A percentile compares a stretch with the other conserved stretches of the same genome.
phyloP scores from a whole-genome alignment of 1,140 invertebrate species.

The Procambarus virginalis region DNA sequence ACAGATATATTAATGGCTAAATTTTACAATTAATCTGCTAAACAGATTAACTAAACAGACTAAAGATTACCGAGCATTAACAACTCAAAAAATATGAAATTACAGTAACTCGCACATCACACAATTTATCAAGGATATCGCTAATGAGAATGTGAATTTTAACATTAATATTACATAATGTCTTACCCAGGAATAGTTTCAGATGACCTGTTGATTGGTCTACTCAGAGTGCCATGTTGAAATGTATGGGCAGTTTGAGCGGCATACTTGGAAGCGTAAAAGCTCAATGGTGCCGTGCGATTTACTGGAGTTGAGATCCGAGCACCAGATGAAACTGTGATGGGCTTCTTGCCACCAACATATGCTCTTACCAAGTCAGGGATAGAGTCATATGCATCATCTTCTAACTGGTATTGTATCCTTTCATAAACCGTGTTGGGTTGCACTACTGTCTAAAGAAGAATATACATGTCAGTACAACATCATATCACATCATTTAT shows the following conservation, averaged over 20 bases:
- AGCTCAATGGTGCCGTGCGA: constrained; percentile 81
- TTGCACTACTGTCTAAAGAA: constrained; percentile 84
- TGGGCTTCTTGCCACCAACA: constrained; percentile 90
- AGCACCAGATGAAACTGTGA: constrained; percentile 90
- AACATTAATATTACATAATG: background rate
- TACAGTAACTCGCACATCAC: too few species aligned
- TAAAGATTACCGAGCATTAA: too few species aligned
- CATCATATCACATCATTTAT: too few species aligned
- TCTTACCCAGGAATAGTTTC: constrained; percentile 48
- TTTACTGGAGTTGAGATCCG: constrained; percentile 87
- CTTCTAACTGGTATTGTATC: constrained; percentile 94
- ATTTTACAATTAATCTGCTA: too few species aligned
- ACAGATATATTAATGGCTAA: too few species aligned
- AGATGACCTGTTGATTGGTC: constrained; percentile 38
- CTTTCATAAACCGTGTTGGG: constrained; percentile 92
- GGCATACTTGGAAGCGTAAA: constrained; percentile 80
- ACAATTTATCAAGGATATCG: too few species aligned
- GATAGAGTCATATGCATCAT: constrained; percentile 93
- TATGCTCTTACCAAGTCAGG: constrained; percentile 95
- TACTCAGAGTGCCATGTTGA: constrained; percentile 68
- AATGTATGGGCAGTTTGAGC: constrained; percentile 70
- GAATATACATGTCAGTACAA: background rate
- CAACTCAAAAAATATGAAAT: too few species aligned
- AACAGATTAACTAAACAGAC: too few species aligned
- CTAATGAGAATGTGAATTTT: background rate